Percentiles rank a stretch among this genome's conserved stretches.
phyloP scores from a whole-genome alignment of 1,140 invertebrate species.

The Caenorhabditis elegans region DNA sequence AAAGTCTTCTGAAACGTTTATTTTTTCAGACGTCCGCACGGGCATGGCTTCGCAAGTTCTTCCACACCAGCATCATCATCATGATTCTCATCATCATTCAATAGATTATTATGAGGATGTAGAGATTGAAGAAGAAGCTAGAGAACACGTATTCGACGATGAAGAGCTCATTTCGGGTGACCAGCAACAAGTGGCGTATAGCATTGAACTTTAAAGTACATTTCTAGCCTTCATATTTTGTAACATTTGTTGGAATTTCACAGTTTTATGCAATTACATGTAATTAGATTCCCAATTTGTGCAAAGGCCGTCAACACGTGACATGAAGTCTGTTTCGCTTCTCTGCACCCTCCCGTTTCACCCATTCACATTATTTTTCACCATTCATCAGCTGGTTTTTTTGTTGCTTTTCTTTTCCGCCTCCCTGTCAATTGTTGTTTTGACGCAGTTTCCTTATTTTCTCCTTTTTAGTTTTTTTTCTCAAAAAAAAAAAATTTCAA shows the following conservation, averaged over 20 bases:
- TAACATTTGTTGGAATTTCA: too few species aligned
- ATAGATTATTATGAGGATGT: neutral
- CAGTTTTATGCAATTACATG: too few species aligned
- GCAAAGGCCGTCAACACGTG: too few species aligned
- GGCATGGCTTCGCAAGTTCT: too few species aligned
- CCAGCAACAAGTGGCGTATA: neutral
- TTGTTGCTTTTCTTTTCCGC: neutral
- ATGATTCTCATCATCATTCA: neutral
- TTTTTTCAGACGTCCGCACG: too few species aligned
- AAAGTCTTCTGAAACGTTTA: too few species aligned
- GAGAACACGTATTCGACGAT: neutral
- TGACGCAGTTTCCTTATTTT: neutral
- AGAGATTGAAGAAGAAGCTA: neutral
- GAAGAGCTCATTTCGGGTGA: neutral
- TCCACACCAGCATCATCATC: too few species aligned
- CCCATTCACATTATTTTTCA: neutral
- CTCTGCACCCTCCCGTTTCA: neutral
- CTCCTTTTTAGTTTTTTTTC: neutral
- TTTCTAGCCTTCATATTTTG: neutral
- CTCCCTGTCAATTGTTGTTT: neutral
- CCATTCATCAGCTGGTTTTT: neutral
- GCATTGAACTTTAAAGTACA: neutral
- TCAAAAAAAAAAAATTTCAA: neutral
- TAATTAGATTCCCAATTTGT: too few species aligned
- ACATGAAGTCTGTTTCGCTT: too few species aligned